Evolutionary conservation across 1,140 invertebrate species (phyloP).

Genomic region (Andrena cerasifolii): DNA sequence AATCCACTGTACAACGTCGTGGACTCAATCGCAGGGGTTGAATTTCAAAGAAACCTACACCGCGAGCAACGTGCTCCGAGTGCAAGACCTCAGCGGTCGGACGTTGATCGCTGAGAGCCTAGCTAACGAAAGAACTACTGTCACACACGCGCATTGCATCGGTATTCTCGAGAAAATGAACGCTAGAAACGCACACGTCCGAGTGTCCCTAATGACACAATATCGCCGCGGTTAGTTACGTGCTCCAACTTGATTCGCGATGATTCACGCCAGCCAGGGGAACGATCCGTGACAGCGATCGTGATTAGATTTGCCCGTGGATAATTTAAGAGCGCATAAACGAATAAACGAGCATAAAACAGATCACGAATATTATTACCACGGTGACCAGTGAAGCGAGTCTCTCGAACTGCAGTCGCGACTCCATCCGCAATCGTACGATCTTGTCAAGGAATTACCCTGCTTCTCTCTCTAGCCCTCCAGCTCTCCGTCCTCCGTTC

Average conservation of each 20-base stretch:
- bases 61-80: background rate
- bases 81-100: background rate
- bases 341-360: conserved; percentile 31
- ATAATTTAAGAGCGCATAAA: conserved; percentile 23
- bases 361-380: conserved; percentile 44
- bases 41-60: background rate
- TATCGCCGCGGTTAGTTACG: conserved; percentile 36
- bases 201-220: conserved; percentile 2
- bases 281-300: conserved; percentile 6
- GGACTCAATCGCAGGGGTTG: background rate
- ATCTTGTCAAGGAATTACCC: conserved; percentile 20
- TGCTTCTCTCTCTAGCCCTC: background rate
- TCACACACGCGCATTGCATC: background rate
- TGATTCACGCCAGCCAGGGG: conserved; percentile 18
- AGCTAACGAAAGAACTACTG: conserved; percentile 3
- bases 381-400: conserved; percentile 31
- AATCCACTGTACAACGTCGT: background rate
- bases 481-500: background rate
- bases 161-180: conserved; percentile 8
- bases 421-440: conserved; percentile 4
- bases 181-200: background rate
- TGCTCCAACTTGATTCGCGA: conserved; percentile 25
- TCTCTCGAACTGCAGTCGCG: background rate
- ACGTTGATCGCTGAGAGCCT: background rate
- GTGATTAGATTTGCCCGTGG: conserved; percentile 34